A percentile compares a stretch with the other conserved stretches of the same genome.
These are phyloP conservation scores for Gymnothorax reevesii DNA, from an alignment of 2,797 vertebrate species.

Conservation along the genomic window DNA sequence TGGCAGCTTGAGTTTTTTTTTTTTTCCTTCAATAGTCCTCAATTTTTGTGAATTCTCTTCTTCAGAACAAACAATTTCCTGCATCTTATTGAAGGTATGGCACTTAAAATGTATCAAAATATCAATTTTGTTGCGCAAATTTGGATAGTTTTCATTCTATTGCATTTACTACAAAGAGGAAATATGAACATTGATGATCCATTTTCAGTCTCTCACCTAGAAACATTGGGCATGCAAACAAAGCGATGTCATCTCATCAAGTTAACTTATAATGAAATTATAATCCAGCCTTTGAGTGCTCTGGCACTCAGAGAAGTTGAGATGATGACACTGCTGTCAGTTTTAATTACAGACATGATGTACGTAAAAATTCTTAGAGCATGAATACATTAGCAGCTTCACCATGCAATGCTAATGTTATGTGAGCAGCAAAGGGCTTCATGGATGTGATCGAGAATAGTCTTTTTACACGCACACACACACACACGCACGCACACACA, in stretches of 20 bases:
- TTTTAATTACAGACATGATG: constrained; percentile 34
- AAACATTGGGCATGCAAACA: constrained; percentile 31
- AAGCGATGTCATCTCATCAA: constrained; percentile 21
- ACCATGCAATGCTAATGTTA: not conserved
- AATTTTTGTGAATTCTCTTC: constrained; percentile 29
- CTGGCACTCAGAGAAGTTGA: constrained; percentile 34
- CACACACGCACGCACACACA: too few species aligned
- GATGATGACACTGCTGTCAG: constrained; percentile 37
- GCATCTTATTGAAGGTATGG: constrained; percentile 49
- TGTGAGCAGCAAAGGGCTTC: not conserved
- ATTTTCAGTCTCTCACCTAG: constrained; percentile 43
- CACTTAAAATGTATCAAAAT: constrained; percentile 51
- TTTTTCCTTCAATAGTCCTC: not conserved
- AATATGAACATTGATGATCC: constrained; percentile 35
- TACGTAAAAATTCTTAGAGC: not conserved
- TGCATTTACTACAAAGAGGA: constrained; percentile 33
- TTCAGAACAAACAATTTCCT: constrained; percentile 54
- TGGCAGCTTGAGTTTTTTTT: not conserved
- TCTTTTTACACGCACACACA: not conserved
- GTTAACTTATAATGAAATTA: constrained; percentile 42
- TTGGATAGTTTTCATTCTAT: constrained; percentile 30
- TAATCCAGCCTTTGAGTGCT: constrained; percentile 33
- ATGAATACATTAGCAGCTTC: constrained; percentile 17
- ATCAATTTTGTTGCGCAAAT: constrained; percentile 33
- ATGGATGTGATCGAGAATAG: not conserved